These are phyloP conservation scores for Steatornis caripensis DNA, from an alignment of 2,113 vertebrate species.

Conservation along the genomic window DNA sequence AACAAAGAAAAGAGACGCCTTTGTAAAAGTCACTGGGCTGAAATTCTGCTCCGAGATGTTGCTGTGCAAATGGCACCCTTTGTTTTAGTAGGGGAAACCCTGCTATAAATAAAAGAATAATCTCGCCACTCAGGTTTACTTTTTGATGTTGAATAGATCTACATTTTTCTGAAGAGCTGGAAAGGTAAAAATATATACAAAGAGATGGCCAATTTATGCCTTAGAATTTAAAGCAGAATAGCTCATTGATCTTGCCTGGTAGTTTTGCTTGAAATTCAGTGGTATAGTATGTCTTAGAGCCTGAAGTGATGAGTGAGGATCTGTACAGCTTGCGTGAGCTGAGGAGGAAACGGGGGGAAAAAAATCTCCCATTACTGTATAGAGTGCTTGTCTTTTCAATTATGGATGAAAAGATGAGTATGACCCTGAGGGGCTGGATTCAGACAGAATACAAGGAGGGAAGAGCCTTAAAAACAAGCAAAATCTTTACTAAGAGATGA, in stretches of 20 bases:
- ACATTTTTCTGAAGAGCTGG: background rate
- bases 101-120: background rate
- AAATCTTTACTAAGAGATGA: conserved; percentile 43
- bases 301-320: background rate
- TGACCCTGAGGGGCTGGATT: conserved; percentile 37
- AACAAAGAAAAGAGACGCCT: background rate
- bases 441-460: conserved; percentile 3
- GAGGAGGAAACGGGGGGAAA: background rate
- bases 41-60: background rate
- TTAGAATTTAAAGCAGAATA: conserved; percentile 47
- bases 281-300: background rate
- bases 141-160: background rate
- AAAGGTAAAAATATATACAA: conserved; percentile 3
- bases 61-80: background rate
- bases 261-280: conserved; percentile 39
- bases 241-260: conserved; percentile 11
- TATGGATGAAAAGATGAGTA: conserved; percentile 66
- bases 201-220: background rate
- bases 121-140: background rate
- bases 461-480: conserved; percentile 49
- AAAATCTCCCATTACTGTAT: conserved; percentile 7
- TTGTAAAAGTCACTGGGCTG: background rate
- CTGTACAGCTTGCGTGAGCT: background rate
- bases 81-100: background rate
- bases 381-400: conserved; percentile 67